Conservation (phyloP, 1,140 invertebrate genomes). For the Lutraria rhynchaena region DNA sequence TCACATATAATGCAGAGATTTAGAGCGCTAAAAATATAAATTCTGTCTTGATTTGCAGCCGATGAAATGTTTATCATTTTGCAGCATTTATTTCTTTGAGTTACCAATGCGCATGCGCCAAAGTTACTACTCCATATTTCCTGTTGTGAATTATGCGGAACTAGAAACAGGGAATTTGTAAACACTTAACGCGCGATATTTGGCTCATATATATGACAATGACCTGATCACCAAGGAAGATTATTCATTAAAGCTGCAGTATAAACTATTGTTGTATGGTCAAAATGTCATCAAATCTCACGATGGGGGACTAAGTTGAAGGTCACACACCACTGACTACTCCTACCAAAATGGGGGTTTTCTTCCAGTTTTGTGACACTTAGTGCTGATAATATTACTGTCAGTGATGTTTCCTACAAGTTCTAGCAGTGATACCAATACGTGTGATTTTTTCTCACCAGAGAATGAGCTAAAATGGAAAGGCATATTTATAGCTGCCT, state of each 20-base stretch:
- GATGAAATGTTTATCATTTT: constrained; percentile 1
- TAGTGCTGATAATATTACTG: neutral
- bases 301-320: constrained; percentile 49
- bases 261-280: constrained; percentile 10
- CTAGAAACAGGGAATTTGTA: constrained; percentile 59
- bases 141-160: constrained; percentile 71
- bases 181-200: constrained; percentile 40
- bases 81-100: constrained; percentile 14
- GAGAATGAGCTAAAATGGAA: constrained; percentile 95
- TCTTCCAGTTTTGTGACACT: constrained; percentile 27
- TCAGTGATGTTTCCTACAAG: constrained; percentile 75
- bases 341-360: constrained; percentile 54
- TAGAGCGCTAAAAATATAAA: no score
- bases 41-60: no score
- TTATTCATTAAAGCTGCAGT: neutral
- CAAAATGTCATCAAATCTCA: neutral
- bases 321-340: constrained; percentile 57
- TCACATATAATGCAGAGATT: no score
- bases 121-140: constrained; percentile 61
- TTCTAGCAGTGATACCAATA: constrained; percentile 59
- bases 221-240: constrained; percentile 8
- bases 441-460: constrained; percentile 92
- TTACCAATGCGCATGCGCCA: constrained; percentile 59
- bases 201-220: neutral
- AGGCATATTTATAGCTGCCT: constrained; percentile 89